Evolutionary conservation across 1,140 invertebrate species (phyloP).

Genomic region (Agraylea sexmaculata): DNA sequence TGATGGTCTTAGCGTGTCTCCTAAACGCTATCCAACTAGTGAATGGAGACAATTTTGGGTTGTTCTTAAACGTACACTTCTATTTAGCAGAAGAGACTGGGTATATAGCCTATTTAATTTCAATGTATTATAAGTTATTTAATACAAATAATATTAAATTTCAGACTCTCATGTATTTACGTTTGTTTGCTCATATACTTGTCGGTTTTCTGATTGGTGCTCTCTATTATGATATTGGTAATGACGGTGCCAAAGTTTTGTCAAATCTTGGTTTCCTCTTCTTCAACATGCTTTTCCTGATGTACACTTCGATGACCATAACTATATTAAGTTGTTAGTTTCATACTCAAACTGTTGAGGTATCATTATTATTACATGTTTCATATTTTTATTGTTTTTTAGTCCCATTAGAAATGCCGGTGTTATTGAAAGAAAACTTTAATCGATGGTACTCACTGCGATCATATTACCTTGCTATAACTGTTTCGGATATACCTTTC

Average conservation of each 20-base stretch:
- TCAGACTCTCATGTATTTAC: conserved; percentile 88
- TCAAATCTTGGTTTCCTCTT: conserved; percentile 95
- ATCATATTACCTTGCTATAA: conserved; percentile 92
- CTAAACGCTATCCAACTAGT: conserved; percentile 61
- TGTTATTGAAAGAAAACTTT: conserved; percentile 88
- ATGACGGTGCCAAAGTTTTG: conserved; percentile 86
- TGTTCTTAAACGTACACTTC: conserved; percentile 60
- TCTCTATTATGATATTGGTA: conserved; percentile 86
- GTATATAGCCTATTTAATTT: conserved; percentile 35
- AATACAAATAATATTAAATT: conserved; percentile 26
- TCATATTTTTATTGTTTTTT: conserved; percentile 26
- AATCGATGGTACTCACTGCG: conserved; percentile 96
- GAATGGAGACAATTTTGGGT: conserved; percentile 72
- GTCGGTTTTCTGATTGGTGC: conserved; percentile 88
- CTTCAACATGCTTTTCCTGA: conserved; percentile 95
- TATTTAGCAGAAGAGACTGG: conserved; percentile 76
- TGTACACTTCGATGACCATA: conserved; percentile 97
- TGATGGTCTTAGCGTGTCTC: conserved; percentile 41
- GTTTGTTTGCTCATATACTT: conserved; percentile 82
- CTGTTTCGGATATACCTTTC: conserved; percentile 90
- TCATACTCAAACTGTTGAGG: neutral
- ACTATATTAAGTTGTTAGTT: conserved; percentile 91
- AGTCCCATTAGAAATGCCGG: conserved; percentile 93
- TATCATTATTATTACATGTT: neutral
- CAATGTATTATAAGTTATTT: conserved; percentile 2